A percentile compares a stretch with the other conserved stretches of the same genome.
phyloP scores from a whole-genome alignment of 2,888 invertebrate genomes.

The Metopia argyrocephala region DNA sequence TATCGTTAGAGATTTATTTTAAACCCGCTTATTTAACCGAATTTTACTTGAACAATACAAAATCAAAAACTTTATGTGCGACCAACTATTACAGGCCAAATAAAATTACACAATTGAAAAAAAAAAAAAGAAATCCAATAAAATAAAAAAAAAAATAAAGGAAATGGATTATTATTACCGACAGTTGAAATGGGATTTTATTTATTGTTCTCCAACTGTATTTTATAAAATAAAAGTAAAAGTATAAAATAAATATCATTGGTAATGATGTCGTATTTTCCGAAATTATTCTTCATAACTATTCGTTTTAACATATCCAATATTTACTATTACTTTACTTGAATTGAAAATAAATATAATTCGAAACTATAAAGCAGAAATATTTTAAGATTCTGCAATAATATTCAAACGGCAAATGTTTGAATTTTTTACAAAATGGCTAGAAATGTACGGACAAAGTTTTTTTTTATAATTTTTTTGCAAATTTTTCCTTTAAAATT shows the following conservation, averaged over 20 bases:
- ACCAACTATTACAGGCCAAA: not conserved
- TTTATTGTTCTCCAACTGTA: not conserved
- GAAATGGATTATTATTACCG: not conserved
- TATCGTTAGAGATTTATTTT: constrained; percentile 54
- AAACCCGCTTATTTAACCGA: constrained; percentile 39
- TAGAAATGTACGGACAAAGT: too few species aligned
- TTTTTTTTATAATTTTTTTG: too few species aligned
- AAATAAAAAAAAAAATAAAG: not conserved
- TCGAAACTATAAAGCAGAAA: too few species aligned
- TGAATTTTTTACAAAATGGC: too few species aligned
- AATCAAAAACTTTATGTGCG: constrained; percentile 23
- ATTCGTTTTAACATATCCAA: too few species aligned
- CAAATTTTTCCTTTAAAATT: too few species aligned
- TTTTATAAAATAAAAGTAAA: not conserved
- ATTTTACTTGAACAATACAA: not conserved
- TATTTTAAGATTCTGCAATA: too few species aligned
- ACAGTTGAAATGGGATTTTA: not conserved
- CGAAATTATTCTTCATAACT: too few species aligned
- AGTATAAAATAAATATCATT: not conserved
- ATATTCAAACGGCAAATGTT: too few species aligned
- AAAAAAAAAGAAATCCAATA: constrained; percentile 12
- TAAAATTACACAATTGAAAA: not conserved
- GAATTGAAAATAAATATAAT: too few species aligned
- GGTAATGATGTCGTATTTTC: not conserved
- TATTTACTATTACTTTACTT: too few species aligned